phyloP scores from a whole-genome alignment of 2,888 invertebrate genomes.

The Beris chalybata region DNA sequence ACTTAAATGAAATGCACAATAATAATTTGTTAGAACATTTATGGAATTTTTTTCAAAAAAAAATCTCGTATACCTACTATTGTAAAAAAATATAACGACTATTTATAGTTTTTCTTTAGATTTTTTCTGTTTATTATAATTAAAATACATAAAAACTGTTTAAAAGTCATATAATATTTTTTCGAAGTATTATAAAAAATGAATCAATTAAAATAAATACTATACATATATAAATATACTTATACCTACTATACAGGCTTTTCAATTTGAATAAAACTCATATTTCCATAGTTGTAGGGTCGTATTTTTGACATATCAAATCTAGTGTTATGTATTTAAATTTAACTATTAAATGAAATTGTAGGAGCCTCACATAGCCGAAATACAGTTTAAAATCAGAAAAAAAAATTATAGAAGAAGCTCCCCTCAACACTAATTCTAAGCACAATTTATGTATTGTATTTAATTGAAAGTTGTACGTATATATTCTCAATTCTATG shows the following conservation, averaged over 20 bases:
- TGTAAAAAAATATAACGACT: neutral
- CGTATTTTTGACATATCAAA: conserved; percentile 39
- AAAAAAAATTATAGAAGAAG: neutral
- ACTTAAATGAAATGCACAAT: no score
- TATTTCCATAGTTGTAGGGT: conserved; percentile 35
- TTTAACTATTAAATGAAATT: conserved; percentile 8
- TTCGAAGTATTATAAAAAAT: conserved; percentile 24
- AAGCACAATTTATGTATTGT: conserved; percentile 4
- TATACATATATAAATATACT: conserved; percentile 18
- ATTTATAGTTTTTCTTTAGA: neutral
- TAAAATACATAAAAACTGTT: conserved; percentile 23
- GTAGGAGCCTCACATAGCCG: conserved; percentile 22
- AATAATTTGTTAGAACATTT: no score
- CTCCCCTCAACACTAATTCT: conserved; percentile 3
- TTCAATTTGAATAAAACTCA: conserved; percentile 25
- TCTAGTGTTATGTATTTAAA: conserved; percentile 32
- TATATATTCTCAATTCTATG: conserved; percentile 4
- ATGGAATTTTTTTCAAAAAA: no score
- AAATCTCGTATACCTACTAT: neutral
- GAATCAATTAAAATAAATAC: conserved; percentile 27
- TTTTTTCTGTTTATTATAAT: conserved; percentile 7
- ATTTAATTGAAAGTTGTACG: neutral
- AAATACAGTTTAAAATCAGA: conserved; percentile 5
- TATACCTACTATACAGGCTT: conserved; percentile 27
- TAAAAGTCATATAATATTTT: conserved; percentile 24